Evolutionary conservation across 2,113 vertebrate species (phyloP).

Genomic region (Alligator mississippiensis): DNA sequence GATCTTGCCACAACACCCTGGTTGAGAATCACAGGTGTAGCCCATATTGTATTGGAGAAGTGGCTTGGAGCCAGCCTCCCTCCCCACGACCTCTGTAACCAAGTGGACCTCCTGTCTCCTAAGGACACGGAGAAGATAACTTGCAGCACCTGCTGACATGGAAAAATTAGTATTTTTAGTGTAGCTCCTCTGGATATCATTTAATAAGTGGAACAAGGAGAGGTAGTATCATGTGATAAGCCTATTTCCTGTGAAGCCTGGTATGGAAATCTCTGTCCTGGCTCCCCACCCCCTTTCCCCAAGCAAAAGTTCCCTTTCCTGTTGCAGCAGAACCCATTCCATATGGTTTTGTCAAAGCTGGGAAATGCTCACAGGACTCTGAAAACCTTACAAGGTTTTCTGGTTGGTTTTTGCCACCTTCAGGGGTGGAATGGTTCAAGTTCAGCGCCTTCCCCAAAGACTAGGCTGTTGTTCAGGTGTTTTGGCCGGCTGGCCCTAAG

Average conservation of each 20-base stretch:
- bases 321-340: not conserved
- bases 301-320: not conserved
- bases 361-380: no score
- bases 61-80: not conserved
- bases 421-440: not conserved
- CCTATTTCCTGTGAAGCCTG: not conserved
- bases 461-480: not conserved
- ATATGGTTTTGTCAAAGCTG: not conserved
- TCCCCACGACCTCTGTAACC: no score
- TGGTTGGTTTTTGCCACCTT: no score
- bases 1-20: no score
- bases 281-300: no score
- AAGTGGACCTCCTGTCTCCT: not conserved
- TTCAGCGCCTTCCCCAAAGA: not conserved
- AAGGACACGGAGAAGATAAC: not conserved
- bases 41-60: not conserved
- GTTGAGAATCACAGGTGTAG: not conserved
- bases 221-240: accelerated
- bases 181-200: not conserved
- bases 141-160: not conserved
- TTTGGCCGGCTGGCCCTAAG: not conserved
- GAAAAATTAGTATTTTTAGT: not conserved
- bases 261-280: not conserved
- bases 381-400: no score
- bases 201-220: accelerated